Evolutionary conservation across 2,888 invertebrate species (phyloP), one percentile per base, ranked within the genome.

Genomic region (Gandaritis pyraliata): DNA sequence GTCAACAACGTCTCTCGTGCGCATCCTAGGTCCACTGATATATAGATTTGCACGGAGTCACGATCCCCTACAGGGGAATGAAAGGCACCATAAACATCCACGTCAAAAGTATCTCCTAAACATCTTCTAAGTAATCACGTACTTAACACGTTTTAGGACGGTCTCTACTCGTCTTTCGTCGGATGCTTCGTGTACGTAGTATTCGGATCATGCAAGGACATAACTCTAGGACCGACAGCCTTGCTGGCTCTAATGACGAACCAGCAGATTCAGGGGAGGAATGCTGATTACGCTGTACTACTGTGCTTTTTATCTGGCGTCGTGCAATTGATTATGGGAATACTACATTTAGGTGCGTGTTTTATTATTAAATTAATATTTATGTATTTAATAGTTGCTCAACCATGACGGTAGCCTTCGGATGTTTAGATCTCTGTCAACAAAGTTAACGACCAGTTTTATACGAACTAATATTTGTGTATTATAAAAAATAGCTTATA

Each of bases 111-210:
- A 16, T 49, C 49, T 36, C 12, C 13, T 23, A 54, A 45, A 46
- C 43, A 46, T 29, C 39, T 29, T 30, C 47, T 33, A 41, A 56
- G 56, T 61, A 47, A 61, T 61, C 46, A 53, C 55, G 30, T 39
- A 51, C 51, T 61, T 58, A 50, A 38, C 62, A 62, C 53, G 65
- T 69, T 52, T 58, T 93, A 98, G 97, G 98, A 97, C 90, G 98
- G 98, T 2, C 93, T 99, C 52, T 98, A 98, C 90, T 98, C 98
- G 0, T 96, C 98, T 0, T 98, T 98, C 86, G 94, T 98, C 88
- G 98, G 98, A 1, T 98, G 98, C 77, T 96, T 98, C 83, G 94
- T 98, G 41, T 99, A 98, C 89, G 95, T 96, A 52, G 85, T 98
- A 62, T 95, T 98, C 73, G 98, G 98, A 29, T 97, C 97, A 51